A percentile compares a stretch with the other conserved stretches of the same genome.
Evolutionary conservation across 2,113 vertebrate genomes (phyloP).

Genomic region (Polypterus bichir): DNA sequence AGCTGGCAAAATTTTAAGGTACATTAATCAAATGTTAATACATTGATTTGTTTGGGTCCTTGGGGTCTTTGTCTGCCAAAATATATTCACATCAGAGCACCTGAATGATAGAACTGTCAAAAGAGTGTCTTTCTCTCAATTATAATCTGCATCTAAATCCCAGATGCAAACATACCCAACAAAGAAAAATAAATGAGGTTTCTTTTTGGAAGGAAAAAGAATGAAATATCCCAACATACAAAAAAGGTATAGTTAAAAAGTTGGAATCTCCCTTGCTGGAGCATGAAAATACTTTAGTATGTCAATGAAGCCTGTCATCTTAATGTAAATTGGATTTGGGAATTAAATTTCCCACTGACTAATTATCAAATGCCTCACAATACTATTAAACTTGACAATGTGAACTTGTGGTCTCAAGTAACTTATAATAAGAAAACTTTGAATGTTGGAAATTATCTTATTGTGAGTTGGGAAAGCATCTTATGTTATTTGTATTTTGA

Average conservation of each 20-base stretch:
- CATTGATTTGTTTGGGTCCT: conserved; percentile 45
- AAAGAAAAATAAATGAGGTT: conserved; percentile 17
- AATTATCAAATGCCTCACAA: conserved; percentile 37
- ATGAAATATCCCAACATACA: neutral
- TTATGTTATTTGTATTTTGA: too few species aligned
- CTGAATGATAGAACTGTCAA: conserved; percentile 42
- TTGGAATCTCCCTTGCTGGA: conserved; percentile 15
- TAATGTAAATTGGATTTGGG: conserved; percentile 43
- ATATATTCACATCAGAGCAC: conserved; percentile 45
- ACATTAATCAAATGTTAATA: conserved; percentile 58
- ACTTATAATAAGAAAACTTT: neutral
- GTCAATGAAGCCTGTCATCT: conserved; percentile 43
- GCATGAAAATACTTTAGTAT: conserved; percentile 37
- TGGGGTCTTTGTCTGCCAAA: conserved; percentile 45
- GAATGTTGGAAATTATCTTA: too few species aligned
- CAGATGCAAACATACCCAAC: conserved; percentile 20
- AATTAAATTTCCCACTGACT: conserved; percentile 36
- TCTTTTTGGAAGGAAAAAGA: neutral
- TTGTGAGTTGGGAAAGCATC: too few species aligned
- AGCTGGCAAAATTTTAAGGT: conserved; percentile 48
- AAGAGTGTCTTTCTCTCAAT: conserved; percentile 37
- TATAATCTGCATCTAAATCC: conserved; percentile 24
- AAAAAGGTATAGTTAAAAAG: conserved; percentile 6
- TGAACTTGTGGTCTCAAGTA: conserved; percentile 5
- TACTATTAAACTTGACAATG: conserved; percentile 24